Evolutionary conservation across 2,797 vertebrate genomes (phyloP), one percentile per base, ranked within the genome.

Genomic region (Chelon labrosus): DNA sequence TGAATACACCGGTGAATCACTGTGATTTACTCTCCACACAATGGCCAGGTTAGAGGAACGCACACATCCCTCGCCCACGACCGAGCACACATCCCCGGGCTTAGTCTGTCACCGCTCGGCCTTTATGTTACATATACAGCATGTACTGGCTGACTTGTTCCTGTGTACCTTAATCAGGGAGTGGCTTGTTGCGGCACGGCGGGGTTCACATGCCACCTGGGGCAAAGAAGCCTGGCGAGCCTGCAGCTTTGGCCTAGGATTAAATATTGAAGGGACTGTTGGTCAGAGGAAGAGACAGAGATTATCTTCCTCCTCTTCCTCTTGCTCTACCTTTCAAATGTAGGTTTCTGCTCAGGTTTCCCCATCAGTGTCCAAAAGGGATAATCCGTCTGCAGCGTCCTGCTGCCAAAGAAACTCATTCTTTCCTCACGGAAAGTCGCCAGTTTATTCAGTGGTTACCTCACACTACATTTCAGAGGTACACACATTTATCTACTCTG

Each of bases 1-100:
- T 86, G 85, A 87, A 75, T 77, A 85, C 77, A 72, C 37, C 47
- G 51, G 75, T 90, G 91, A 93, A 85, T 93, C 88, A 86, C 77
- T 37, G 3, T 66, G 77, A 71, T 80, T 71, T 75, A 61, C 75
- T 66, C 85, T 87, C 80, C 80, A 79, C 83, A 84, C 80, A 85
- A 72, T 53, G 68, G 62, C 65, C 83, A 79, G 89, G 84, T 84
- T 79, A 78, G 70, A 86, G 73, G 72, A 85, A 57, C 80, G 27
- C 67, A 31, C 67, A 53, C 65, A 51, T 66, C 69, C 61, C 27
- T 82, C 57, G 54, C 89, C 80, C 86, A 86, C 76, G 11, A 41
- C 46, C 47, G 50, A 17, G 11, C 19, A n/a, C 74, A 60, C 77
- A 51, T 64, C 70, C 83, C 68, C 10, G 13, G 3, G 72, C 27